phyloP scores from a whole-genome alignment of 2,797 vertebrate species.

The Denticeps clupeoides region DNA sequence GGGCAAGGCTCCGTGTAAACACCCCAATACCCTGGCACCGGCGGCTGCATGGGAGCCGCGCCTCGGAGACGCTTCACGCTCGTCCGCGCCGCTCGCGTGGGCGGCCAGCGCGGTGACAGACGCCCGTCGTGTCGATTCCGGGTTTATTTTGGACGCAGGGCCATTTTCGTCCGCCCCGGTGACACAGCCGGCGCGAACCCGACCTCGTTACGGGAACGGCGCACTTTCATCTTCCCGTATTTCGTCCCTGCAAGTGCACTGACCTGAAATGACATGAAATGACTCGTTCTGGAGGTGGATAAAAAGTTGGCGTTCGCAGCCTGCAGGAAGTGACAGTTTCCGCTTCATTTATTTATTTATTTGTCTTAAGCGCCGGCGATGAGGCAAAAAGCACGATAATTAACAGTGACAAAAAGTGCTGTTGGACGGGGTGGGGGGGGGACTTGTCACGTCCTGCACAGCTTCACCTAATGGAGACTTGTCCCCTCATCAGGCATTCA shows the following conservation, averaged over 20 bases:
- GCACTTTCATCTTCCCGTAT: constrained; percentile 9
- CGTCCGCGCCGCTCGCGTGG: too few relatives aligned
- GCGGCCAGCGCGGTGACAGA: too few relatives aligned
- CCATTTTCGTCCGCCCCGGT: too few relatives aligned
- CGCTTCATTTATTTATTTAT: constrained; percentile 23
- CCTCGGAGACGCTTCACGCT: too few relatives aligned
- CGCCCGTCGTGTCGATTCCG: too few relatives aligned
- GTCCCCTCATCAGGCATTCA: constrained; percentile 15
- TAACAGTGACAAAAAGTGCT: constrained; percentile 51
- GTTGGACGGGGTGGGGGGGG: constrained; percentile 37
- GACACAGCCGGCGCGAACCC: too few relatives aligned
- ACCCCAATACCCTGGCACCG: too few relatives aligned
- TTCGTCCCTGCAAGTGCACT: constrained; percentile 20
- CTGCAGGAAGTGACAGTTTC: constrained; percentile 31
- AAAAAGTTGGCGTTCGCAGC: constrained; percentile 27
- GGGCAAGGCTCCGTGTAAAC: too few relatives aligned
- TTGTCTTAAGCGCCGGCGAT: constrained; percentile 23
- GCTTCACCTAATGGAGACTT: constrained; percentile 18
- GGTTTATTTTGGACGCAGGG: too few relatives aligned
- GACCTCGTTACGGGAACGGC: too few relatives aligned
- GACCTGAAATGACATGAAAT: constrained; percentile 31
- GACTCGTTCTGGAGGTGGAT: constrained; percentile 38
- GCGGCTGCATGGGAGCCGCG: too few relatives aligned
- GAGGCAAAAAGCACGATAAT: constrained; percentile 42
- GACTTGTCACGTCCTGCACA: constrained; percentile 34